phyloP scores from a whole-genome alignment of 2,888 invertebrate genomes.

The Griposia aprilina region DNA sequence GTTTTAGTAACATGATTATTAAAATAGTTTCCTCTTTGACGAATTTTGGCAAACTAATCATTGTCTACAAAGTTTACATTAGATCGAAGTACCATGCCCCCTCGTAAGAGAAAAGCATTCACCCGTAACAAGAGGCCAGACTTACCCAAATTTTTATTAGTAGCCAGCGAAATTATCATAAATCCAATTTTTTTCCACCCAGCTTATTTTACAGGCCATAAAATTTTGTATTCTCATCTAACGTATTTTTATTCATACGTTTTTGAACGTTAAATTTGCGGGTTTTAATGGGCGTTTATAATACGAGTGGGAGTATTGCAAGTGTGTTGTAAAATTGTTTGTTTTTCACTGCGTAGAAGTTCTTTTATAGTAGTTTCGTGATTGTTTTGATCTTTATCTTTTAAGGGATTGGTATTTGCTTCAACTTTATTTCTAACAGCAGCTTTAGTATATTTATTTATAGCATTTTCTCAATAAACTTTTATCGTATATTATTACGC shows the following conservation, averaged over 20 bases:
- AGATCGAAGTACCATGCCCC: slow-evolving; percentile 41
- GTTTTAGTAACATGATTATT: neutral
- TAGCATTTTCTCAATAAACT: neutral
- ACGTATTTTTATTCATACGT: slow-evolving; percentile 70
- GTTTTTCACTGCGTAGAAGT: slow-evolving; percentile 48
- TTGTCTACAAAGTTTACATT: slow-evolving; percentile 39
- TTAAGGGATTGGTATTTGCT: slow-evolving; percentile 14
- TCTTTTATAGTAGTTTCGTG: slow-evolving; percentile 47
- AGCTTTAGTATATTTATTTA: neutral
- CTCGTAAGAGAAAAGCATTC: slow-evolving; percentile 52
- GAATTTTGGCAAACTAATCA: slow-evolving; percentile 3
- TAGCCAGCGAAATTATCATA: slow-evolving; percentile 66
- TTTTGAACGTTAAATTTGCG: slow-evolving; percentile 69
- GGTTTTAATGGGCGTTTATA: slow-evolving; percentile 61
- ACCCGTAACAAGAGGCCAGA: slow-evolving; percentile 57
- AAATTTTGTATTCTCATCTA: slow-evolving; percentile 70
- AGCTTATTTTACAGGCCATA: slow-evolving; percentile 71
- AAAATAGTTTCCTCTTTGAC: neutral
- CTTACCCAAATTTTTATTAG: slow-evolving; percentile 65
- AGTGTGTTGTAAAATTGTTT: slow-evolving; percentile 58
- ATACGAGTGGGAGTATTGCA: slow-evolving; percentile 52
- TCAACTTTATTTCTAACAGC: slow-evolving; percentile 1
- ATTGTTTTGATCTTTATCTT: slow-evolving; percentile 41
- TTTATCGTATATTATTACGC: neutral
- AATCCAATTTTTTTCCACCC: slow-evolving; percentile 67